Conservation (phyloP, 2,113 vertebrate genomes). For the Arvicanthis niloticus region DNA sequence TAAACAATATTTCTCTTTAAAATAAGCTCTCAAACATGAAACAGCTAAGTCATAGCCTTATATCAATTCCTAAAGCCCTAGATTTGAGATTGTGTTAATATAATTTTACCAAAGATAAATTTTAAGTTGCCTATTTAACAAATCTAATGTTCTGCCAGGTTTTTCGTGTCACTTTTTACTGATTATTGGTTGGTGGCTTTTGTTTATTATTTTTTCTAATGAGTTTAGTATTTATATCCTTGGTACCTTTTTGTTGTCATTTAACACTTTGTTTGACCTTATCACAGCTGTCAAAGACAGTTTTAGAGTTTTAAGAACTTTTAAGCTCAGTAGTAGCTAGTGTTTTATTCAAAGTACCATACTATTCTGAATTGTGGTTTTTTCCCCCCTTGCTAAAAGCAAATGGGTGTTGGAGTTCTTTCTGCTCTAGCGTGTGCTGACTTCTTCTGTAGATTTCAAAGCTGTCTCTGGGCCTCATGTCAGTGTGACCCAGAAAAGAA, state of each 20-base stretch:
- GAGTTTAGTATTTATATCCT: conserved; percentile 9
- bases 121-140: conserved; percentile 5
- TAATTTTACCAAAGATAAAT: not conserved
- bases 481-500: conserved; percentile 91
- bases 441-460: conserved; percentile 87
- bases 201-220: not conserved
- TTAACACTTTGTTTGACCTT: conserved; percentile 9
- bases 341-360: conserved; percentile 70
- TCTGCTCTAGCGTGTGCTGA: conserved; percentile 84
- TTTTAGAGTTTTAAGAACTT: conserved; percentile 38
- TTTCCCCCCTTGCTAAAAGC: conserved; percentile 41
- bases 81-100: not conserved
- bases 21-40: conserved; percentile 1
- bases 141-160: not conserved
- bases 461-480: conserved; percentile 90
- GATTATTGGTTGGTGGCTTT: conserved; percentile 8
- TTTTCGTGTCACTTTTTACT: conserved; percentile 13
- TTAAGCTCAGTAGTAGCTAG: conserved; percentile 34
- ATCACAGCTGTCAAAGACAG: not conserved
- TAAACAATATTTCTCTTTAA: conserved; percentile 20
- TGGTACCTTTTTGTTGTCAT: conserved; percentile 27
- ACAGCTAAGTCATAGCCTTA: not conserved
- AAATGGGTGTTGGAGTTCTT: conserved; percentile 83
- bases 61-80: not conserved
- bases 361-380: conserved; percentile 67